Evolutionary conservation across 2,888 invertebrate species (phyloP).

Genomic region (Barypeithes pellucidus): DNA sequence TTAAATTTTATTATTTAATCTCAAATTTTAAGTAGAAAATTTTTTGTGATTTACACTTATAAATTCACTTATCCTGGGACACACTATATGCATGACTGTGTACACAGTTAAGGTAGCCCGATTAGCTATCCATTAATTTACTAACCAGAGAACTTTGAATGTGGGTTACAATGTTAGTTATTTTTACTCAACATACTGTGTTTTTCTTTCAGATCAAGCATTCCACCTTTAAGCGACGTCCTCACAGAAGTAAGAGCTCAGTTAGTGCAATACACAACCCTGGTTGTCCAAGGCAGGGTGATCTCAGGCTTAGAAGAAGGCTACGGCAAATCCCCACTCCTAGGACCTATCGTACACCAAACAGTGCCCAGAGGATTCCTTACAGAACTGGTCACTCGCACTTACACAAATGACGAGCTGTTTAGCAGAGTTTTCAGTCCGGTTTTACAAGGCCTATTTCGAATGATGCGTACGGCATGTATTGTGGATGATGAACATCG

Average conservation of each 20-base stretch:
- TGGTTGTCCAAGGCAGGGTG: constrained; percentile 73
- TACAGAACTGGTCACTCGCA: constrained; percentile 72
- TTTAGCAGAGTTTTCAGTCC: constrained; percentile 78
- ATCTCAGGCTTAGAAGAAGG: constrained; percentile 64
- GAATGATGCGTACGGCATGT: constrained; percentile 79
- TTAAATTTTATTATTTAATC: too few relatives aligned
- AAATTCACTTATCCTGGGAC: too few relatives aligned
- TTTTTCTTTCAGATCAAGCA: constrained; percentile 77
- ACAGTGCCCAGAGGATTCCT: constrained; percentile 83
- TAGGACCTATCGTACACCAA: constrained; percentile 80
- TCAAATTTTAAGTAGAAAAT: too few relatives aligned
- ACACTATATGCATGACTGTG: too few relatives aligned
- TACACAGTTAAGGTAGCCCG: too few relatives aligned
- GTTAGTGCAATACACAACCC: constrained; percentile 74
- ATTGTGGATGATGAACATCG: constrained; percentile 80
- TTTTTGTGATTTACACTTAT: too few relatives aligned
- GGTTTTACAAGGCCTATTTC: constrained; percentile 81
- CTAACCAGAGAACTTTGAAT: too few relatives aligned
- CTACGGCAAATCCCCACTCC: constrained; percentile 75
- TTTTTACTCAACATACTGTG: too few relatives aligned
- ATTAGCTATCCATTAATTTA: too few relatives aligned
- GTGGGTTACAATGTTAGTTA: too few relatives aligned
- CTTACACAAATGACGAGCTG: constrained; percentile 74
- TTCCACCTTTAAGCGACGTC: constrained; percentile 81
- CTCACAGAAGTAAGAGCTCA: constrained; percentile 75